These are phyloP conservation scores for Ispidina picta DNA, from an alignment of 2,797 vertebrate genomes.

Conservation along the genomic window DNA sequence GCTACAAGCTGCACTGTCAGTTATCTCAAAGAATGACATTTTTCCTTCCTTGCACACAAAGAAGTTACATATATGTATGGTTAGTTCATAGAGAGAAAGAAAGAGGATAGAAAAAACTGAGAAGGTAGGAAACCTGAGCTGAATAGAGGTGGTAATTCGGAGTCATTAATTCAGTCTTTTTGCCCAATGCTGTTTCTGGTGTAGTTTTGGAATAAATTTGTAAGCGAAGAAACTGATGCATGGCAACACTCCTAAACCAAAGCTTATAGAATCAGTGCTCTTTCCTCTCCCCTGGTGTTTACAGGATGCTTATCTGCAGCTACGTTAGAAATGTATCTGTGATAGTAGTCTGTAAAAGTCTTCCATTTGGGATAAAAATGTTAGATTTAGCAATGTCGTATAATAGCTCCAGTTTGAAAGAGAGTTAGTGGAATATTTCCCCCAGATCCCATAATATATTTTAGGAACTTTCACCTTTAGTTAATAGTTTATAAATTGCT, in stretches of 20 bases:
- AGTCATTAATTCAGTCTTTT: background rate
- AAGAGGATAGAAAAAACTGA: background rate
- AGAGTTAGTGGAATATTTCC: background rate
- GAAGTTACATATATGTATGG: background rate
- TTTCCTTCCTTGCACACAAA: background rate
- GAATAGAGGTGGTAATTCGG: background rate
- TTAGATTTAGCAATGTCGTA: background rate
- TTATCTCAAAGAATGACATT: background rate
- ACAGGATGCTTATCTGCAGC: background rate
- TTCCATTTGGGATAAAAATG: background rate
- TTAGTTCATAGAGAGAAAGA: background rate
- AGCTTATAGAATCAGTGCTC: background rate
- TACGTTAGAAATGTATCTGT: background rate
- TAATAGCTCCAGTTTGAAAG: background rate
- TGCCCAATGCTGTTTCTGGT: background rate
- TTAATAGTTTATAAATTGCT: background rate
- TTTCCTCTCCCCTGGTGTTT: background rate
- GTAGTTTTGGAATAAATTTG: background rate
- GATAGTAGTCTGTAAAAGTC: background rate
- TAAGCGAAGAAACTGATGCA: background rate
- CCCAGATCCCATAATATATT: background rate
- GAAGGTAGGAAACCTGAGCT: background rate
- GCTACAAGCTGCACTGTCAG: background rate
- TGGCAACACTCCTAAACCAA: background rate
- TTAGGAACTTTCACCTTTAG: background rate